Evolutionary conservation across 2,113 vertebrate genomes (phyloP).

Genomic region (Spea bombifrons): DNA sequence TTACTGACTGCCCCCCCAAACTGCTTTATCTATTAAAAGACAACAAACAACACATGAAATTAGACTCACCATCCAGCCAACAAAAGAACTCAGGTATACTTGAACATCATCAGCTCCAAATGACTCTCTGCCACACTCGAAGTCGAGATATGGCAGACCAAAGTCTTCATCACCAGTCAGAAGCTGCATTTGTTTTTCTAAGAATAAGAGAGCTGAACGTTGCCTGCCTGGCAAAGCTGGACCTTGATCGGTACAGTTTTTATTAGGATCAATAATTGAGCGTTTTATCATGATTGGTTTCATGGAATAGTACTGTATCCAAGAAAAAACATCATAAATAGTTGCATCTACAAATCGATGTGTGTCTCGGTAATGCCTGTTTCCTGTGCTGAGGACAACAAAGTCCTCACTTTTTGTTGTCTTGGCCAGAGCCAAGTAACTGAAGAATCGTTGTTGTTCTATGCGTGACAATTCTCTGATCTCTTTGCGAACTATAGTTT

Average conservation of each 20-base stretch:
- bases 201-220: slow-evolving; percentile 42
- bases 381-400: slow-evolving; percentile 45
- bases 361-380: slow-evolving; percentile 34
- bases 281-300: slow-evolving; percentile 21
- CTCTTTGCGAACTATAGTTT: slow-evolving; percentile 8
- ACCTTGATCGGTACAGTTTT: slow-evolving; percentile 48
- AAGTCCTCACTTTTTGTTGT: slow-evolving; percentile 40
- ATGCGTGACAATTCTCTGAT: slow-evolving; percentile 38
- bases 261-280: slow-evolving; percentile 10
- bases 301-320: slow-evolving; percentile 53
- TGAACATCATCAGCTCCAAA: slow-evolving; percentile 39
- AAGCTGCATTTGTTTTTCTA: slow-evolving; percentile 51
- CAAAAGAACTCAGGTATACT: slow-evolving; percentile 39
- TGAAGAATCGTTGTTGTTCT: slow-evolving; percentile 41
- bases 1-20: too few species aligned
- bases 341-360: slow-evolving; percentile 41
- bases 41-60: too few species aligned
- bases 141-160: slow-evolving; percentile 52
- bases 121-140: slow-evolving; percentile 45
- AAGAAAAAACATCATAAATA: slow-evolving; percentile 50
- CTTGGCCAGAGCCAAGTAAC: slow-evolving; percentile 47
- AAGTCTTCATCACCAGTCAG: slow-evolving; percentile 51
- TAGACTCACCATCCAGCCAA: slow-evolving; percentile 46
- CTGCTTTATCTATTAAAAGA: too few species aligned
- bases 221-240: slow-evolving; percentile 52